These are phyloP conservation scores for Elmis aenea DNA, from an alignment of 2,888 invertebrate species.

Conservation along the genomic window DNA sequence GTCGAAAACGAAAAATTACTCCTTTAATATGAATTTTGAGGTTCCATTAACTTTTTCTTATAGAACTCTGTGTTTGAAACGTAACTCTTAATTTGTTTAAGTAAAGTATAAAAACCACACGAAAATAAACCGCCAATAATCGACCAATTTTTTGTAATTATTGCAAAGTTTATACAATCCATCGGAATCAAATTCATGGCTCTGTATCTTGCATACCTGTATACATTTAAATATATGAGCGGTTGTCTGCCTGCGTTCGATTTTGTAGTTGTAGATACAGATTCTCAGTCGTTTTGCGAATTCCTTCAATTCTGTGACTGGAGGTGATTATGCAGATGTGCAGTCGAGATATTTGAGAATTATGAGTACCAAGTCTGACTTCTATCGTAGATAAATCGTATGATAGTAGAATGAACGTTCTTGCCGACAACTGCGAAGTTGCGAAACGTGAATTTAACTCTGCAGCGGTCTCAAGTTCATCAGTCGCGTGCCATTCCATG, in stretches of 20 bases:
- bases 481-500: slow-evolving; percentile 22
- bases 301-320: slow-evolving; percentile 8
- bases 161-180: too few relatives aligned
- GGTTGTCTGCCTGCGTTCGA: not conserved
- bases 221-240: not conserved
- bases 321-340: slow-evolving; percentile 25
- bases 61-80: too few relatives aligned
- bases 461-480: slow-evolving; percentile 16
- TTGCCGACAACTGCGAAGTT: slow-evolving; percentile 22
- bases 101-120: too few relatives aligned
- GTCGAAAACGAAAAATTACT: too few relatives aligned
- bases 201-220: not conserved
- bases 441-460: slow-evolving; percentile 16
- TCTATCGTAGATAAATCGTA: slow-evolving; percentile 26
- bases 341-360: slow-evolving; percentile 23
- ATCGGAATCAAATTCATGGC: too few relatives aligned
- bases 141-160: too few relatives aligned
- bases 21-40: too few relatives aligned
- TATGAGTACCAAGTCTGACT: slow-evolving; percentile 22
- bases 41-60: too few relatives aligned
- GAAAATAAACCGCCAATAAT: too few relatives aligned
- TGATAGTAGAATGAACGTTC: slow-evolving; percentile 24
- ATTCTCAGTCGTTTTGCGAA: not conserved
- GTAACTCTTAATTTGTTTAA: too few relatives aligned
- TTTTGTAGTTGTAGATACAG: too few relatives aligned